phyloP scores from a whole-genome alignment of 2,797 vertebrate genomes.

The Champsocephalus gunnari region DNA sequence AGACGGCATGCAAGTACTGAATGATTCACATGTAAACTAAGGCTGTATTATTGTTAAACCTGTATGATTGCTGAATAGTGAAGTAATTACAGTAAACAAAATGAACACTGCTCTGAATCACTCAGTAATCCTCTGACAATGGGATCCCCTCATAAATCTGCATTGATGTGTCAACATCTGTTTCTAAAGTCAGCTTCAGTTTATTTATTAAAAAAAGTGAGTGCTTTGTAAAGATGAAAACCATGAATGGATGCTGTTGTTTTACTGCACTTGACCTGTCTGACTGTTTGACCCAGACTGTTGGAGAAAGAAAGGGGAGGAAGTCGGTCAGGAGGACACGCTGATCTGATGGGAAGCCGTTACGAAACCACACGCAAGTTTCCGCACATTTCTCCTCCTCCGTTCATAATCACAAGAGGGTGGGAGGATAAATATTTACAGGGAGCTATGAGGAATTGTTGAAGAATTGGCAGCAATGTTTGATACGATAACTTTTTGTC shows the following conservation, averaged over 20 bases:
- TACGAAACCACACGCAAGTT: conserved; percentile 39
- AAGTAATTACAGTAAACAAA: conserved; percentile 16
- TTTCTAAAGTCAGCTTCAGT: neutral
- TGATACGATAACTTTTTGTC: conserved; percentile 34
- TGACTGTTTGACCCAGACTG: conserved; percentile 44
- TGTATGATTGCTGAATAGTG: conserved; percentile 2
- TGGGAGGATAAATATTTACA: conserved; percentile 70
- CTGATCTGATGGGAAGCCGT: conserved; percentile 51
- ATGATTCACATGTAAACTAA: conserved; percentile 6
- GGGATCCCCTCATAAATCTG: neutral
- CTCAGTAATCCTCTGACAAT: conserved; percentile 1
- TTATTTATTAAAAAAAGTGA: conserved; percentile 26
- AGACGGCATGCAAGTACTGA: neutral
- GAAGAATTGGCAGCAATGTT: conserved; percentile 47
- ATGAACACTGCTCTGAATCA: neutral
- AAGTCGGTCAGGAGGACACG: conserved; percentile 38
- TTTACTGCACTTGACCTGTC: conserved; percentile 58
- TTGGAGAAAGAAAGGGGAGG: conserved; percentile 40
- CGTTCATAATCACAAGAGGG: conserved; percentile 53
- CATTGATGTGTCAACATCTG: conserved; percentile 7
- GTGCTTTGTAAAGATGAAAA: conserved; percentile 39
- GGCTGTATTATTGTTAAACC: conserved; percentile 4
- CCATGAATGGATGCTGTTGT: conserved; percentile 40
- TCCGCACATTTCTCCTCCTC: conserved; percentile 45
- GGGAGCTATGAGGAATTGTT: conserved; percentile 41